Percentiles rank a stretch among this genome's conserved stretches.
Conservation (phyloP, 2,888 invertebrate genomes). For the Carterocephalus palaemon region DNA sequence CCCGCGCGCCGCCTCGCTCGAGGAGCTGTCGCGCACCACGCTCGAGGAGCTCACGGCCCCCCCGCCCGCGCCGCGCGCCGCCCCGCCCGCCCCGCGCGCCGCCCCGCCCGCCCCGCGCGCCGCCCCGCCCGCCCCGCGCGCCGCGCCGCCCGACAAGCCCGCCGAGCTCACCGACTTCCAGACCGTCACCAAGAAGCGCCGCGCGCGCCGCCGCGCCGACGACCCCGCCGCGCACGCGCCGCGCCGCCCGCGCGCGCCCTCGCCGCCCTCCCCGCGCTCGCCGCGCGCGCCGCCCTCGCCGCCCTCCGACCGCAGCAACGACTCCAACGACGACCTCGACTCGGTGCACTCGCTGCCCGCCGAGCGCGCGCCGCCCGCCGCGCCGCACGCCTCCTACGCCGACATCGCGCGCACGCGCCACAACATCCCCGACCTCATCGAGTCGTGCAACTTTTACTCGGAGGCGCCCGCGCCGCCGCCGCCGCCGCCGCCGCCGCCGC, state of each 20-base stretch:
- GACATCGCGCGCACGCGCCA: slow-evolving; percentile 84
- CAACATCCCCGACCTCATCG: slow-evolving; percentile 75
- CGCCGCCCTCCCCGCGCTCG: slow-evolving; percentile 33
- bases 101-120: slow-evolving; percentile 81
- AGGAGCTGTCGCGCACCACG: slow-evolving; percentile 88
- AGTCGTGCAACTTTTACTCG: slow-evolving; percentile 73
- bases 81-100: slow-evolving; percentile 65
- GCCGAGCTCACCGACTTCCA: slow-evolving; percentile 86
- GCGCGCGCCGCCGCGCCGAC: slow-evolving; percentile 84
- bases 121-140: slow-evolving; percentile 46
- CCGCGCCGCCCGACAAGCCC: slow-evolving; percentile 31
- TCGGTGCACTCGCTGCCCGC: slow-evolving; percentile 91
- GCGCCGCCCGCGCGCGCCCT: slow-evolving; percentile 71
- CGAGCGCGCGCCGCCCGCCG: slow-evolving; percentile 82
- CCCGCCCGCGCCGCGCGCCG: slow-evolving; percentile 68
- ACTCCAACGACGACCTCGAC: slow-evolving; percentile 89
- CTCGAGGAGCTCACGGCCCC: slow-evolving; percentile 83
- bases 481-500: slow-evolving; percentile 14
- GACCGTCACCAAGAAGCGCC: slow-evolving; percentile 90
- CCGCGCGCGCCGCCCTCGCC: slow-evolving; percentile 80
- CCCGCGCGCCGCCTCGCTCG: slow-evolving; percentile 86
- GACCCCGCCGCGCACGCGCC: slow-evolving; percentile 44
- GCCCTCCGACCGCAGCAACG: slow-evolving; percentile 88
- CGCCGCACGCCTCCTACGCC: slow-evolving; percentile 84
- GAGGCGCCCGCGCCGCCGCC: slow-evolving; percentile 38